Evolutionary conservation across 2,888 invertebrate species (phyloP).

Genomic region (Lysandra coridon): DNA sequence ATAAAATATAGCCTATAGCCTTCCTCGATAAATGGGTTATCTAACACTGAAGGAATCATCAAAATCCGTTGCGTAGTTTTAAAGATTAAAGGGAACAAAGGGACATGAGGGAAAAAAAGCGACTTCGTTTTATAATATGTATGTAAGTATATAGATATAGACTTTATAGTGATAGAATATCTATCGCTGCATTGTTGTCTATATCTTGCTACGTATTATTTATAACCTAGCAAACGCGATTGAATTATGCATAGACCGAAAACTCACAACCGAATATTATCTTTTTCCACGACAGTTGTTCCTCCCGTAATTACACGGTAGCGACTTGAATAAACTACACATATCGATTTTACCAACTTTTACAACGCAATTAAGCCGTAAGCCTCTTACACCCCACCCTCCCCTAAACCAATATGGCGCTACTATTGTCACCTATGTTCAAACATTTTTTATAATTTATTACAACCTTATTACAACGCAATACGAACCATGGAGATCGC

Average conservation of each 20-base stretch:
- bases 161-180: neutral
- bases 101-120: too few relatives aligned
- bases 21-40: too few relatives aligned
- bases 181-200: neutral
- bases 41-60: too few relatives aligned
- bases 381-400: conserved; percentile 72
- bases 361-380: conserved; percentile 75
- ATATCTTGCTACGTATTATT: neutral
- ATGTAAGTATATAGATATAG: too few relatives aligned
- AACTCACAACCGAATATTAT: conserved; percentile 9
- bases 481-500: conserved; percentile 44
- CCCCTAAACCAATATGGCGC: conserved; percentile 77
- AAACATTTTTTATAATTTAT: conserved; percentile 45
- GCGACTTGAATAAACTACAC: conserved; percentile 60
- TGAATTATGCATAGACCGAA: conserved; percentile 12
- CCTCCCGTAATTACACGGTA: neutral
- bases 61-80: too few relatives aligned
- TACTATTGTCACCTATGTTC: conserved; percentile 73
- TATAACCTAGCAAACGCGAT: neutral
- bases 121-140: too few relatives aligned
- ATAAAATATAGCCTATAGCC: too few relatives aligned
- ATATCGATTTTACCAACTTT: conserved; percentile 67
- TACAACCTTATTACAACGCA: conserved; percentile 44
- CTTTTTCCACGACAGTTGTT: conserved; percentile 10
- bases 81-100: too few relatives aligned